phyloP scores from a whole-genome alignment of 2,888 invertebrate genomes.

The Amphiduros pacificus region DNA sequence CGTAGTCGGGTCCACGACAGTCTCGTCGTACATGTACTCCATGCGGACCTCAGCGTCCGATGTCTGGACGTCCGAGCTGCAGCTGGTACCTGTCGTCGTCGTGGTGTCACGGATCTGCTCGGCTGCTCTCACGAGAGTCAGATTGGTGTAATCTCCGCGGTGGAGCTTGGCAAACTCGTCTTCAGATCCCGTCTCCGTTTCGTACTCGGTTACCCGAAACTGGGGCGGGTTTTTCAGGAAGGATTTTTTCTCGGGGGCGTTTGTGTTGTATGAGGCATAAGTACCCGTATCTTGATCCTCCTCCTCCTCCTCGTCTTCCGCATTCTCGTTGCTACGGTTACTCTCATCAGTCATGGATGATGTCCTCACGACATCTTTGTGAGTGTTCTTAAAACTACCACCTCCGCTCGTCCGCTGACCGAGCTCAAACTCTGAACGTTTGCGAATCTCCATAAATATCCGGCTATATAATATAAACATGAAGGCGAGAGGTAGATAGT shows the following conservation, averaged over 20 bases:
- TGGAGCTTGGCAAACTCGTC: conserved; percentile 25
- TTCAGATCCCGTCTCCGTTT: conserved; percentile 33
- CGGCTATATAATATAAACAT: conserved; percentile 62
- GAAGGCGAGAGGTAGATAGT: conserved; percentile 62
- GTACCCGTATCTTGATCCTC: neutral
- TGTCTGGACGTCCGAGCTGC: conserved; percentile 11
- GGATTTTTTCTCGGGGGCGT: conserved; percentile 1
- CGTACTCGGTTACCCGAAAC: conserved; percentile 24
- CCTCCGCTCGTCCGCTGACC: conserved; percentile 46
- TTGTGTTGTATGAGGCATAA: neutral
- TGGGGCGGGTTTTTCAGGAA: neutral
- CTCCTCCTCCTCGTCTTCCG: conserved; percentile 4
- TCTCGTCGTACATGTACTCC: conserved; percentile 55
- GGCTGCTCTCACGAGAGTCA: conserved; percentile 6
- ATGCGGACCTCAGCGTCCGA: conserved; percentile 31
- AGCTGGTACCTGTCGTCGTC: neutral
- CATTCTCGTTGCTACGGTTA: conserved; percentile 20
- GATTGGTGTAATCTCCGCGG: conserved; percentile 7
- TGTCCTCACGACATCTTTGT: conserved; percentile 6
- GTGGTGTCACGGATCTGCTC: neutral
- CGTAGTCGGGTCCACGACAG: conserved; percentile 49
- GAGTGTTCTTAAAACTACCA: neutral
- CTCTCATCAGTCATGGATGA: conserved; percentile 30
- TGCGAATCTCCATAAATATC: conserved; percentile 62
- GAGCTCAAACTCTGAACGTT: conserved; percentile 58